Evolutionary conservation across 1,140 invertebrate genomes (phyloP).

Genomic region (Calephelis virginiensis): DNA sequence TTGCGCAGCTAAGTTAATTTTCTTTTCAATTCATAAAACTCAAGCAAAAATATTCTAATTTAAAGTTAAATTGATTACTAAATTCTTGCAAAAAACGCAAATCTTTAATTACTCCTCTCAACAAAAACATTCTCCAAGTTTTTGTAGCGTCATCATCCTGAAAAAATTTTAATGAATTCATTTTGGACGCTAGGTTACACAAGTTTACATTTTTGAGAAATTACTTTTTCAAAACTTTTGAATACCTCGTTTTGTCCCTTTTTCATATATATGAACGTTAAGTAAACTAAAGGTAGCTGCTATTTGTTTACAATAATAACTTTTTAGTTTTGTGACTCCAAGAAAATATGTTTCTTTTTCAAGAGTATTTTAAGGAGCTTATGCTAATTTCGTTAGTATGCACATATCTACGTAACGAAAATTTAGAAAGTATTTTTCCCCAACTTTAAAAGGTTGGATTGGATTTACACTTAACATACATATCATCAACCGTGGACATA

Average conservation of each 20-base stretch:
- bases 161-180: constrained; percentile 7
- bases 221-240: constrained; percentile 3
- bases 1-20: neutral
- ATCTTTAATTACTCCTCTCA: constrained; percentile 1
- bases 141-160: constrained; percentile 1
- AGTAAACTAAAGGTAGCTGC: neutral
- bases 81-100: constrained; percentile 4
- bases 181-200: neutral
- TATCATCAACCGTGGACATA: no score
- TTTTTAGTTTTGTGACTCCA: no score
- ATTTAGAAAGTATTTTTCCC: no score
- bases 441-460: no score
- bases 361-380: no score
- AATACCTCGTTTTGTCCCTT: constrained; percentile 10
- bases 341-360: no score
- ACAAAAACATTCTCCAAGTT: constrained; percentile 12
- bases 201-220: neutral
- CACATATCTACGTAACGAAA: no score
- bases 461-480: no score
- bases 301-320: neutral
- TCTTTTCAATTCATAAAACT: neutral
- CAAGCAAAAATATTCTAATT: constrained; percentile 3
- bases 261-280: constrained; percentile 1
- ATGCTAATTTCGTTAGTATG: no score
- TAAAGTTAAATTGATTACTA: neutral